Evolutionary conservation across 2,113 vertebrate genomes (phyloP), one percentile per base, ranked within the genome.

Genomic region (Strigops habroptila): DNA sequence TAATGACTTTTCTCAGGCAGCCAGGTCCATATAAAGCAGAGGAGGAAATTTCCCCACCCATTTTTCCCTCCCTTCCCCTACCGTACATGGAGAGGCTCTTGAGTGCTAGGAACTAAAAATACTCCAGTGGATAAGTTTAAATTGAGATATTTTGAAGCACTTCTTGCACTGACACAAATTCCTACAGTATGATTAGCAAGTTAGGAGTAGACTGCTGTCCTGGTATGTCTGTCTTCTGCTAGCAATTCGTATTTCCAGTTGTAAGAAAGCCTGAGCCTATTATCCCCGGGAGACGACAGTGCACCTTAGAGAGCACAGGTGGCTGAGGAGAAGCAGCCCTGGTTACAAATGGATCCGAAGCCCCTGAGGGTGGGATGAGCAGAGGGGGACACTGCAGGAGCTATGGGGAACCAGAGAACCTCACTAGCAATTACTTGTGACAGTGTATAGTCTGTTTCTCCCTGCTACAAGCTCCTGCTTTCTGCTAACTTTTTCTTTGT

Each of bases 71-170:
- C 86, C 65, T 92, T 89, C 77, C 69, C 62, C 62, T 86, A 65
- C 96, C 91, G 0, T 94, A 96, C 57, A 93, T 89, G 92, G 93
- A 92, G 51, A 93, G n/a, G 41, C 92, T 96, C 70, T 95, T 76
- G 74, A 95, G 70, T 76, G 37, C 62, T 86, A 63, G 41, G 28
- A 84, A 82, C 95, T 96, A 97, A 95, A 94, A 96, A 97, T 96
- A 97, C 57, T 85, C 46, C 62, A 76, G 62, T 37, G 88, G 92
- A 91, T 92, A 95, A 84, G 80, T 94, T 96, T 97, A 91, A 96
- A 96, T 91, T 91, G 74, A 96, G 91, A 89, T 94, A 96, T 91
- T 96, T 96, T 95, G 86, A 96, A 93, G 83, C 86, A 92, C 96
- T 93, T 95, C 65, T 87, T 91, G 65, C 69, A 94, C 41, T 93